Evolutionary conservation across 2,113 vertebrate species (phyloP), one percentile per base, ranked within the genome.

Genomic region (Corythoichthys haematopterus): DNA sequence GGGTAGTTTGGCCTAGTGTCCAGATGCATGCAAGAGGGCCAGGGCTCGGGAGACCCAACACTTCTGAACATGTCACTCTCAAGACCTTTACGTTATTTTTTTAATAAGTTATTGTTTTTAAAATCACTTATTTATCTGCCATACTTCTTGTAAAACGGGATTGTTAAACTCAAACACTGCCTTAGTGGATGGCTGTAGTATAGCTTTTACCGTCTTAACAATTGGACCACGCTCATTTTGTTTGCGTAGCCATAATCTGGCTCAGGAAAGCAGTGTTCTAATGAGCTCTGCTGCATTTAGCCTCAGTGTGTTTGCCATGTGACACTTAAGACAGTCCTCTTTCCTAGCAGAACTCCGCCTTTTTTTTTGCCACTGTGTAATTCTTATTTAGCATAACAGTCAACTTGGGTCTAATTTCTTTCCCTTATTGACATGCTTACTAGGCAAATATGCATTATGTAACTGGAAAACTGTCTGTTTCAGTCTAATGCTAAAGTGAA

Each of bases 401-500:
- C 53, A 13, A 33, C 11, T 35, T 13, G 14, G n/a, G 12, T 36
- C 12, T 3, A 3, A 55, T 14, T 14, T 36, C 12, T 13, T 35
- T 12, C 12, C 53, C 4, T 4, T 33, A 4, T 56, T 56, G 33
- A 57, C 12, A 56, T 33, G 28, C 28, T 35, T 35, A 3, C 11
- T 12, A 10, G 16, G 53, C 28, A 14, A 36, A 36, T 57, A 33
- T 6, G 35, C 14, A 8, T 57, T 15, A 3, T 35, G 13, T 12
- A 40, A 33, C 51, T 14, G 51, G 2, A n/a, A 43, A 28, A 35
- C 6, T 62, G n/a, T 62, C 16, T 80, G 46, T 88, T 85, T 33
- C 85, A 99, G 96, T 98, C 97, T 66, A 98, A 99, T 86, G 96
- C 96, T 38, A 98, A 99, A 90, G 89, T 98, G 70, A 98, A 98